Conservation (phyloP, 2,797 vertebrate species). For the Scleropages formosus region DNA sequence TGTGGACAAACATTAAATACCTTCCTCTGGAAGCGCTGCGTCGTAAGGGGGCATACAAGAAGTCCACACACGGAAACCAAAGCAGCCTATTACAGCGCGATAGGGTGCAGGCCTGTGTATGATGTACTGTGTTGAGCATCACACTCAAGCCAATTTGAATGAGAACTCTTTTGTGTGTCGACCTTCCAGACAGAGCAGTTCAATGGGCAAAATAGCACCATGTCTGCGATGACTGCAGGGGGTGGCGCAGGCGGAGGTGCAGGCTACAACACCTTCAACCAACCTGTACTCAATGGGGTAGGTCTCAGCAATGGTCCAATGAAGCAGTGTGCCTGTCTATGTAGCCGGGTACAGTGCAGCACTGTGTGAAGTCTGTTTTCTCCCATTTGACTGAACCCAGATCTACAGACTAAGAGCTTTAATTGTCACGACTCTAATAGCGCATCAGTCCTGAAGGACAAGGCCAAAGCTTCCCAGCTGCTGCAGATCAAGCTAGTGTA, state of each 20-base stretch:
- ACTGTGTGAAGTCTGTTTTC: no score
- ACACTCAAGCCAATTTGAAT: neutral
- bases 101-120: neutral
- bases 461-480: no score
- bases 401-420: no score
- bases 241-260: slow-evolving; percentile 47
- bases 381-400: no score
- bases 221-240: slow-evolving; percentile 58
- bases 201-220: slow-evolving; percentile 34
- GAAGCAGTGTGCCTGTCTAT: no score
- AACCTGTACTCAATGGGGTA: slow-evolving; percentile 72
- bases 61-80: neutral
- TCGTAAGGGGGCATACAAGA: no score
- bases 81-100: neutral
- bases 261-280: slow-evolving; percentile 71
- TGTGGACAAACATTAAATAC: neutral
- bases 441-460: no score
- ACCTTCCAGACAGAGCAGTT: slow-evolving; percentile 27
- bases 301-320: slow-evolving; percentile 31
- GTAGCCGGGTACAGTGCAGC: no score
- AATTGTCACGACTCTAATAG: no score
- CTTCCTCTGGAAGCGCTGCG: neutral
- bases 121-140: neutral
- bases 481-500: no score
- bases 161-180: neutral